These are phyloP conservation scores for Coenonympha glycerion DNA, from an alignment of 2,888 invertebrate genomes.

Conservation along the genomic window DNA sequence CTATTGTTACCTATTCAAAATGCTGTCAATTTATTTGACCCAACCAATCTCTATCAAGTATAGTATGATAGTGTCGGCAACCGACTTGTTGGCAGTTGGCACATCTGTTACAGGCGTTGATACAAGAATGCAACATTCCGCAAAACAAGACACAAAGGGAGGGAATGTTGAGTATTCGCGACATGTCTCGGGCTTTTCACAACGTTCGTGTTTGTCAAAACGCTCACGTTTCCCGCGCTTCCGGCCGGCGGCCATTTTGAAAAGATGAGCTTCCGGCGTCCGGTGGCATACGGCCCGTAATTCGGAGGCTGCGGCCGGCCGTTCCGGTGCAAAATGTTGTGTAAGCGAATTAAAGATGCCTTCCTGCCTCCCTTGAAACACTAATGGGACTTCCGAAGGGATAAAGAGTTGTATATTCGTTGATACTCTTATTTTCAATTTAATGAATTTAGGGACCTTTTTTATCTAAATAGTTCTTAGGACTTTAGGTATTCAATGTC, in stretches of 20 bases:
- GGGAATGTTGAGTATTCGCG: constrained; percentile 49
- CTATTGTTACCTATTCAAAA: too few relatives aligned
- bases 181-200: constrained; percentile 59
- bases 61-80: not conserved
- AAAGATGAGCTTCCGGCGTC: constrained; percentile 63
- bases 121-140: constrained; percentile 23
- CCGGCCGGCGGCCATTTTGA: constrained; percentile 68
- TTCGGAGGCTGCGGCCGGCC: constrained; percentile 54
- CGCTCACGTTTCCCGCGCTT: constrained; percentile 69
- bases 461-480: too few relatives aligned
- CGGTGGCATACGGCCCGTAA: constrained; percentile 48
- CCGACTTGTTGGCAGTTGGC: not conserved
- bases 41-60: too few relatives aligned
- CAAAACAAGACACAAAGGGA: constrained; percentile 37
- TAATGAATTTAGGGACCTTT: not conserved
- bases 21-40: too few relatives aligned
- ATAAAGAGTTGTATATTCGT: constrained; percentile 7
- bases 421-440: not conserved
- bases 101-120: constrained; percentile 18
- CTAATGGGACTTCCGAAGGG: constrained; percentile 22
- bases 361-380: constrained; percentile 35
- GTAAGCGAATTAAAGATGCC: constrained; percentile 64
- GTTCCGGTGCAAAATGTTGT: constrained; percentile 68
- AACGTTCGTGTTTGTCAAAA: constrained; percentile 63
- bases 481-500: too few relatives aligned